A percentile compares a stretch with the other conserved stretches of the same genome.
phyloP scores from a whole-genome alignment of 1,140 invertebrate species.

The Megalonaias nervosa region DNA sequence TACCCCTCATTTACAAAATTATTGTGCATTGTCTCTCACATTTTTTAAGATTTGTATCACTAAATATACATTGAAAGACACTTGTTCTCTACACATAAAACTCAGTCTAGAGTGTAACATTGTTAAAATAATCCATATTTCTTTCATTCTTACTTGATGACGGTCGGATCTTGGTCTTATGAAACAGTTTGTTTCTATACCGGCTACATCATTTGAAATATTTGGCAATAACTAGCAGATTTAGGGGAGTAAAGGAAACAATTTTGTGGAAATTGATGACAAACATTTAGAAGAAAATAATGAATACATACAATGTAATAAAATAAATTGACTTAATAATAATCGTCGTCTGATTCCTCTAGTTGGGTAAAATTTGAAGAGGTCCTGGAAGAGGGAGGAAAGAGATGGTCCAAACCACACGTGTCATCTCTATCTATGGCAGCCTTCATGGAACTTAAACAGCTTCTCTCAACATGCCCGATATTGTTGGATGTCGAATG shows the following conservation, averaged over 20 bases:
- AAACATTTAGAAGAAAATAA: too few species aligned
- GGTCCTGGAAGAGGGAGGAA: constrained; percentile 69
- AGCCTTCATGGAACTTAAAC: constrained; percentile 67
- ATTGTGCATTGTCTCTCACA: not conserved
- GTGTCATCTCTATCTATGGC: constrained; percentile 71
- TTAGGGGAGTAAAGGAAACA: not conserved
- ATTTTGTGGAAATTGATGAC: not conserved
- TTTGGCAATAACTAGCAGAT: not conserved
- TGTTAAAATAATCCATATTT: too few species aligned
- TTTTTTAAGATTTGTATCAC: not conserved
- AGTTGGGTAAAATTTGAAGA: constrained; percentile 74
- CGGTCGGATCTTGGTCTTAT: too few species aligned
- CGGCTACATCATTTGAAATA: not conserved
- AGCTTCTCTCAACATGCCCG: constrained; percentile 58
- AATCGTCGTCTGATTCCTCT: constrained; percentile 6
- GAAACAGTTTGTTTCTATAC: not conserved
- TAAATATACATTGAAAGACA: not conserved
- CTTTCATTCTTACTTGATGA: too few species aligned
- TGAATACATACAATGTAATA: not conserved
- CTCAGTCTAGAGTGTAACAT: too few species aligned
- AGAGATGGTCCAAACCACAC: constrained; percentile 72
- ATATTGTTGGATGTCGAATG: constrained; percentile 63
- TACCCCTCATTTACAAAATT: not conserved
- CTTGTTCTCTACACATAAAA: too few species aligned
- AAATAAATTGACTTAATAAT: not conserved